These are phyloP conservation scores for Atethmia centrago DNA, from an alignment of 2,888 invertebrate species.

Conservation along the genomic window DNA sequence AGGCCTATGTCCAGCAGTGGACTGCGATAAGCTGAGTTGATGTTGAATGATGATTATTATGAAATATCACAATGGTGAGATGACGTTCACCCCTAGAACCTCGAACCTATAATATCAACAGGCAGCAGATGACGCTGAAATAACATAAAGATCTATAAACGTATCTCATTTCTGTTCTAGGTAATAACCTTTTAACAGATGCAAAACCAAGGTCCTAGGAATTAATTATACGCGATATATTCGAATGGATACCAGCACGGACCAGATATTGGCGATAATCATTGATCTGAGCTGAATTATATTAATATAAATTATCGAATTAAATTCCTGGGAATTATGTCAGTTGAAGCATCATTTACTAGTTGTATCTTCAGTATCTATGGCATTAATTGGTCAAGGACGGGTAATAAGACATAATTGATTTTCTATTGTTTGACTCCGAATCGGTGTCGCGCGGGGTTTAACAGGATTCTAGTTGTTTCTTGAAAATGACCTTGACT, in stretches of 20 bases:
- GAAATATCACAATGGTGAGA: neutral
- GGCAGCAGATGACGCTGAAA: neutral
- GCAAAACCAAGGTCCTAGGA: slow-evolving; percentile 46
- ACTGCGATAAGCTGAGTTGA: neutral
- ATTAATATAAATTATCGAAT: slow-evolving; percentile 29
- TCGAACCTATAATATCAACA: neutral
- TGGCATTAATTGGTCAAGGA: too few species aligned
- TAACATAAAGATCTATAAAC: slow-evolving; percentile 16
- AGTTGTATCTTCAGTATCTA: slow-evolving; percentile 5
- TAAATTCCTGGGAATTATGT: slow-evolving; percentile 5
- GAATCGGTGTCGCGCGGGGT: too few species aligned
- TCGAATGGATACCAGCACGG: slow-evolving; percentile 12
- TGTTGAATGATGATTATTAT: neutral
- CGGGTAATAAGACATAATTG: too few species aligned
- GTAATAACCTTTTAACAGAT: slow-evolving; percentile 50
- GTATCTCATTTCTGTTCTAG: slow-evolving; percentile 27
- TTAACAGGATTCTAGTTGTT: neutral
- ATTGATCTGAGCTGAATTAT: slow-evolving; percentile 33
- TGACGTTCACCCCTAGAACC: neutral
- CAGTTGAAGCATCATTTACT: neutral
- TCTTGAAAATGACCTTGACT: neutral
- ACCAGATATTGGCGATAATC: slow-evolving; percentile 23
- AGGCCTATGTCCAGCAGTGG: neutral
- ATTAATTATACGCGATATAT: slow-evolving; percentile 27
- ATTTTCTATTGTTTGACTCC: too few species aligned